Percentiles rank a stretch among this genome's conserved stretches.
Conservation (phyloP, 1,140 invertebrate species). For the Callitettix versicolor region DNA sequence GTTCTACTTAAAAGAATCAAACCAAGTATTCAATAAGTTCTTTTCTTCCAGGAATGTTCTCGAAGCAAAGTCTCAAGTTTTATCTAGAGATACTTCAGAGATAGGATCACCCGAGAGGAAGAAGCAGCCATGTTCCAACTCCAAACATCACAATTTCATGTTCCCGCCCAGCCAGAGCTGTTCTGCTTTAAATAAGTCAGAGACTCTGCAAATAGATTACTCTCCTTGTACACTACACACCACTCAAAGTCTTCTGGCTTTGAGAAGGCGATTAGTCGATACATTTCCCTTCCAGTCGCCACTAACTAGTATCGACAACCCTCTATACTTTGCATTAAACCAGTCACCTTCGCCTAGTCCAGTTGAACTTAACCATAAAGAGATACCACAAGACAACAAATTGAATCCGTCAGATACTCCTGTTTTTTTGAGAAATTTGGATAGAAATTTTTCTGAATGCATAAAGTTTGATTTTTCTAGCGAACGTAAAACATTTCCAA, state of each 20-base stretch:
- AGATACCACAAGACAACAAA: constrained; percentile 12
- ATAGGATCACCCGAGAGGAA: constrained; percentile 12
- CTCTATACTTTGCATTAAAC: constrained; percentile 16
- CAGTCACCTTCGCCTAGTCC: constrained; percentile 21
- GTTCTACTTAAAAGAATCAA: too few relatives aligned
- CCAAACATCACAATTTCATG: background rate
- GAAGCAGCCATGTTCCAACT: constrained; percentile 21
- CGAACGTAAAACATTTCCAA: background rate
- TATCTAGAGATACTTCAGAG: background rate
- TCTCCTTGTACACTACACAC: constrained; percentile 23
- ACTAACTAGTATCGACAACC: constrained; percentile 16
- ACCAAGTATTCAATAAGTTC: too few relatives aligned
- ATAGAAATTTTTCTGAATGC: too few relatives aligned
- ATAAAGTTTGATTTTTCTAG: too few relatives aligned
- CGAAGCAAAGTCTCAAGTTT: background rate
- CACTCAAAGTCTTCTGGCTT: constrained; percentile 19
- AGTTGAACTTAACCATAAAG: constrained; percentile 24
- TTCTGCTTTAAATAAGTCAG: constrained; percentile 1
- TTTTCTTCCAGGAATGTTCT: constrained; percentile 1
- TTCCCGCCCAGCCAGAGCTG: background rate
- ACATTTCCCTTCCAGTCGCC: constrained; percentile 3
- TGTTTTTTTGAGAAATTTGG: constrained; percentile 1
- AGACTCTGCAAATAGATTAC: constrained; percentile 25
- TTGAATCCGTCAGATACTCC: constrained; percentile 5
- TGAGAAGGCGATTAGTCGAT: constrained; percentile 16